Evolutionary conservation across 2,113 vertebrate species (phyloP).

Genomic region (Nothobranchius kuhntae): DNA sequence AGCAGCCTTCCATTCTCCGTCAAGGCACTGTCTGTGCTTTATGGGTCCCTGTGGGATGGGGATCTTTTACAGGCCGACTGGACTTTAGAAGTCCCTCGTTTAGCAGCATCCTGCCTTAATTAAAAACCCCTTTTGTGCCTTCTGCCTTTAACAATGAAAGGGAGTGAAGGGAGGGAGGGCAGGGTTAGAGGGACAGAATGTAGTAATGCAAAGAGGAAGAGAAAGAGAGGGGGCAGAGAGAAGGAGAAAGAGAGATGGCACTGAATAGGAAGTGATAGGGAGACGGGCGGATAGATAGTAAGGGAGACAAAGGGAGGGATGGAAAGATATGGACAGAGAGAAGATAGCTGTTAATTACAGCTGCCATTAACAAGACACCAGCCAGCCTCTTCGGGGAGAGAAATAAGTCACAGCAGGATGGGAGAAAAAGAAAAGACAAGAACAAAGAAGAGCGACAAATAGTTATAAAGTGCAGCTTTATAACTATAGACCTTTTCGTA

Average conservation of each 20-base stretch:
- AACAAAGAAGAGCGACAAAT: constrained; percentile 16
- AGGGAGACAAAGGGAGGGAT: constrained; percentile 76
- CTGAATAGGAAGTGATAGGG: constrained; percentile 70
- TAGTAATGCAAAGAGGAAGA: constrained; percentile 54
- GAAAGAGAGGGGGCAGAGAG: constrained; percentile 52
- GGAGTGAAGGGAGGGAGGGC: constrained; percentile 50
- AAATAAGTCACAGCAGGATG: constrained; percentile 30
- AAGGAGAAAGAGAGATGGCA: constrained; percentile 72
- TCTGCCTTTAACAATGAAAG: constrained; percentile 74
- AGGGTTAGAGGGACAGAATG: constrained; percentile 58
- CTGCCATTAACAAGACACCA: constrained; percentile 86
- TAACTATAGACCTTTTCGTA: neutral
- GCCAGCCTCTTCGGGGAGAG: constrained; percentile 73
- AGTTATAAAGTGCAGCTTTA: neutral
- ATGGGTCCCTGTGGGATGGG: constrained; percentile 72
- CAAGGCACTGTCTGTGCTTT: constrained; percentile 71
- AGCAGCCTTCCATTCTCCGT: constrained; percentile 50
- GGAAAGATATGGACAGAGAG: constrained; percentile 80
- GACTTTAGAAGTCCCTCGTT: constrained; percentile 77
- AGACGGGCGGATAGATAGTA: constrained; percentile 82
- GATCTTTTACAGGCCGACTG: constrained; percentile 79
- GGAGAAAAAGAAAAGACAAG: constrained; percentile 19
- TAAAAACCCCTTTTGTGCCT: constrained; percentile 78
- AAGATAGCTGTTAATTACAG: constrained; percentile 94
- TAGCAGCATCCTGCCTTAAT: constrained; percentile 79